These are phyloP conservation scores for Atlantisia rogersi DNA, from an alignment of 2,113 vertebrate genomes.

Conservation along the genomic window DNA sequence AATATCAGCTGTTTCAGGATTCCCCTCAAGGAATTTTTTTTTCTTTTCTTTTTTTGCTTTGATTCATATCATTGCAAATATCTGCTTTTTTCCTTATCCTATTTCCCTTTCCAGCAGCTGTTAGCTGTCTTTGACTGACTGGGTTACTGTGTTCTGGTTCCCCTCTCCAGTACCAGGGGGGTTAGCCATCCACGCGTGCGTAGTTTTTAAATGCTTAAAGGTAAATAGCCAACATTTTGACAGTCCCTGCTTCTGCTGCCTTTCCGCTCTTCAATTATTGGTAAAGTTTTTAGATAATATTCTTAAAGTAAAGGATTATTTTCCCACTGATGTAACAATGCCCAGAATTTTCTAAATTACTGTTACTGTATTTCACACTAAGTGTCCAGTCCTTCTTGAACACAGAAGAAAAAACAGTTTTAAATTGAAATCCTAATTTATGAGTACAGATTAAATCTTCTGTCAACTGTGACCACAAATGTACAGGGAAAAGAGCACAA, in stretches of 20 bases:
- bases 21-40: not conserved
- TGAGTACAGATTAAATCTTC: not conserved
- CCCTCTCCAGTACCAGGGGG: not conserved
- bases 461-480: not conserved
- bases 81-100: constrained; percentile 40
- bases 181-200: constrained; percentile 19
- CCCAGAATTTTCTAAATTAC: not conserved
- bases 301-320: not conserved
- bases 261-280: not conserved
- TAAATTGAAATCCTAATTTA: not conserved
- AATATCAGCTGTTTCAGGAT: constrained; percentile 18
- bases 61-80: constrained; percentile 41
- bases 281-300: not conserved
- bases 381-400: not conserved
- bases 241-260: not conserved
- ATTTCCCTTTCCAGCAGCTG: constrained; percentile 51
- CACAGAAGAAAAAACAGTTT: not conserved
- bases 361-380: not conserved
- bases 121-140: constrained; percentile 51
- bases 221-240: not conserved
- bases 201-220: not conserved
- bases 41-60: not conserved
- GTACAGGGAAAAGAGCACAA: not conserved
- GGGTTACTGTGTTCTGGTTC: constrained; percentile 40
- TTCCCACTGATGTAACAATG: not conserved